Conservation (phyloP, 1,140 invertebrate species). For the Habropoda laboriosa region DNA sequence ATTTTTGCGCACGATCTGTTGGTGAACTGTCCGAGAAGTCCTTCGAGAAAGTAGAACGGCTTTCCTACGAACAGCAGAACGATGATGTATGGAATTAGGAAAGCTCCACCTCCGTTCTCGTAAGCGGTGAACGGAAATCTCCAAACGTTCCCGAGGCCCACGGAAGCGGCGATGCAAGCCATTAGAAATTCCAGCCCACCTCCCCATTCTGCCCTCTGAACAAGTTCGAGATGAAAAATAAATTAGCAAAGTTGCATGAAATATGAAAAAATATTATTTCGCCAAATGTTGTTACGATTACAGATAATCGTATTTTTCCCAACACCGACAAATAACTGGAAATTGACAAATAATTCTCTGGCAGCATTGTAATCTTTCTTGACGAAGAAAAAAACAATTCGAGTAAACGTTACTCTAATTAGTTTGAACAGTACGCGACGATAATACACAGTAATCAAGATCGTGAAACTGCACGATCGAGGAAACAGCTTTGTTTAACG, state of each 20-base stretch:
- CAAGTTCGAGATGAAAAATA: no score
- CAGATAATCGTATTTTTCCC: no score
- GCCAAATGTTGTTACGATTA: no score
- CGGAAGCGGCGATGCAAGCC: slow-evolving; percentile 93
- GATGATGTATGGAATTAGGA: slow-evolving; percentile 92
- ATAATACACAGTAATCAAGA: no score
- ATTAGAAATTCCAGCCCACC: slow-evolving; percentile 93
- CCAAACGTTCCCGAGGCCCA: slow-evolving; percentile 95
- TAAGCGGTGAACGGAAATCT: slow-evolving; percentile 94
- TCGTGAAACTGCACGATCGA: not conserved
- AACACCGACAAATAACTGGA: no score
- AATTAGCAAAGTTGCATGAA: no score
- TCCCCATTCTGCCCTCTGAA: slow-evolving; percentile 87
- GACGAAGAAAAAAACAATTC: slow-evolving; percentile 56
- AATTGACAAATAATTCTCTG: no score
- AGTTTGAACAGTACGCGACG: no score
- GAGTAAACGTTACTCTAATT: not conserved
- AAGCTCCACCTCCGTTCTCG: slow-evolving; percentile 92
- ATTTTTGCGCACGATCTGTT: slow-evolving; percentile 87
- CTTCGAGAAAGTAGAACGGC: slow-evolving; percentile 95
- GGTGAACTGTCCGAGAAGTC: slow-evolving; percentile 90
- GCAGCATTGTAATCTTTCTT: no score
- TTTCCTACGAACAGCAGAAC: slow-evolving; percentile 92
- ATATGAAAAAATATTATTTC: no score
- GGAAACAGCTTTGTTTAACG: not conserved